Evolutionary conservation across 30 jellyfish, hydroid and myxozoan genomes (phyloP).

Genomic region (Haliclystus octoradiatus): DNA sequence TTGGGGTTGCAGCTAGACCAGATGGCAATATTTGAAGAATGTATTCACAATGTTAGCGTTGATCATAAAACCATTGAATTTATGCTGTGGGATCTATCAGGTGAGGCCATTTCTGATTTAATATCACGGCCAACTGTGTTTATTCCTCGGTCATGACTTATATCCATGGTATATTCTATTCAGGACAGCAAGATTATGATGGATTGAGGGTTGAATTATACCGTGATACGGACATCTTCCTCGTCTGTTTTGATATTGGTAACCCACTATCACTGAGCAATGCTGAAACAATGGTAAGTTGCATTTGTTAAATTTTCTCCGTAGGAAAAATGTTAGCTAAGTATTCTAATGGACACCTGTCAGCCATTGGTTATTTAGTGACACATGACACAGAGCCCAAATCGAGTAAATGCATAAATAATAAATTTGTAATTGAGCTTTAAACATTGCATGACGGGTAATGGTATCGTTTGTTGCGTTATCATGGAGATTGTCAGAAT

Average conservation of each 20-base stretch:
- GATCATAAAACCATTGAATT: conserved; percentile 47
- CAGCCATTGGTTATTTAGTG: too few relatives aligned
- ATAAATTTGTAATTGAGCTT: too few relatives aligned
- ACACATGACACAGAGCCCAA: too few relatives aligned
- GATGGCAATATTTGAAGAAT: conserved; percentile 38
- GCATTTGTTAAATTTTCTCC: too few relatives aligned
- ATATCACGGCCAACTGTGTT: too few relatives aligned
- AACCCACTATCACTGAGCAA: conserved; percentile 28
- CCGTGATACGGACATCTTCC: conserved; percentile 48
- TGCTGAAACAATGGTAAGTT: conserved; percentile 44
- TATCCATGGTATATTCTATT: background rate
- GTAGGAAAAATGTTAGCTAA: too few relatives aligned
- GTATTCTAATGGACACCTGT: too few relatives aligned
- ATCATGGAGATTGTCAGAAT: too few relatives aligned
- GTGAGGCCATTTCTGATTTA: conserved; percentile 4
- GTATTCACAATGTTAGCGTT: conserved; percentile 17
- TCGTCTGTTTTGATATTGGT: conserved; percentile 70
- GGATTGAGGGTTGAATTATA: conserved; percentile 54
- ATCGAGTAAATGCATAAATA: too few relatives aligned
- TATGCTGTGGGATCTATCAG: conserved; percentile 76
- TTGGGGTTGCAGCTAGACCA: conserved; percentile 35
- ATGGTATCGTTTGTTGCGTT: too few relatives aligned
- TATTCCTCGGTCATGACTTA: too few relatives aligned
- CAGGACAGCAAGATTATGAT: conserved; percentile 73
- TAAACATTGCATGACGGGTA: too few relatives aligned